Percentiles rank a stretch among this genome's conserved stretches.
These are phyloP conservation scores for Ceratothoa steindachneri DNA, from an alignment of 2,888 invertebrate species.

Conservation along the genomic window DNA sequence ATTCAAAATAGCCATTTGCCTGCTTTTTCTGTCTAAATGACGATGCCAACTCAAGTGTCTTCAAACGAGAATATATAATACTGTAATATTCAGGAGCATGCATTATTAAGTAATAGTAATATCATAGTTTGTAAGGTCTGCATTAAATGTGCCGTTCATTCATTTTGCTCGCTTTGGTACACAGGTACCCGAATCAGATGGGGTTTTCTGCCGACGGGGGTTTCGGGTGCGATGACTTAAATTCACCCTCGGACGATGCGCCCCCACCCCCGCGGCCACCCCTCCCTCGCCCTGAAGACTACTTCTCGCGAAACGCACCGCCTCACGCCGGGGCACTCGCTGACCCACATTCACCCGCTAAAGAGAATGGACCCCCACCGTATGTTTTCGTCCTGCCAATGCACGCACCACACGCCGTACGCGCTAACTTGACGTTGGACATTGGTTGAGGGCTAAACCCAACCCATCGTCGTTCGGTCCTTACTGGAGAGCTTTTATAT, in stretches of 20 bases:
- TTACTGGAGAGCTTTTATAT: no score
- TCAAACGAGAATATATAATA: no score
- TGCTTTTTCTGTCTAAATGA: no score
- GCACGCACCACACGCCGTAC: slow-evolving; percentile 20
- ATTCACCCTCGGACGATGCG: slow-evolving; percentile 42
- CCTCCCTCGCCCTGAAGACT: slow-evolving; percentile 78
- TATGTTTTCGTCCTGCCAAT: background rate
- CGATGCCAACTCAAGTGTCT: no score
- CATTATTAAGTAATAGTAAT: no score
- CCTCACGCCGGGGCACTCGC: slow-evolving; percentile 29
- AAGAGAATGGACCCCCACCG: slow-evolving; percentile 11
- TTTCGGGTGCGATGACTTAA: slow-evolving; percentile 31
- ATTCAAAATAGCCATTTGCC: no score
- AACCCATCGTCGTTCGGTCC: no score
- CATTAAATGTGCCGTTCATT: no score
- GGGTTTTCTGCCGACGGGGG: slow-evolving; percentile 22
- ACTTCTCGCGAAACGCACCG: slow-evolving; percentile 34
- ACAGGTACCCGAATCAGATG: background rate
- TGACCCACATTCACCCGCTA: slow-evolving; percentile 10
- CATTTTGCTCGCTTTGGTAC: background rate
- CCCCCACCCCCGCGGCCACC: slow-evolving; percentile 72
- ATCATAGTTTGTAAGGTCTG: no score
- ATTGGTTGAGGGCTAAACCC: background rate
- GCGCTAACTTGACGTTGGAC: background rate
- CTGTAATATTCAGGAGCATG: no score